Evolutionary conservation across 2,113 vertebrate genomes (phyloP), one percentile per base, ranked within the genome.

Genomic region (Corythoichthys haematopterus): DNA sequence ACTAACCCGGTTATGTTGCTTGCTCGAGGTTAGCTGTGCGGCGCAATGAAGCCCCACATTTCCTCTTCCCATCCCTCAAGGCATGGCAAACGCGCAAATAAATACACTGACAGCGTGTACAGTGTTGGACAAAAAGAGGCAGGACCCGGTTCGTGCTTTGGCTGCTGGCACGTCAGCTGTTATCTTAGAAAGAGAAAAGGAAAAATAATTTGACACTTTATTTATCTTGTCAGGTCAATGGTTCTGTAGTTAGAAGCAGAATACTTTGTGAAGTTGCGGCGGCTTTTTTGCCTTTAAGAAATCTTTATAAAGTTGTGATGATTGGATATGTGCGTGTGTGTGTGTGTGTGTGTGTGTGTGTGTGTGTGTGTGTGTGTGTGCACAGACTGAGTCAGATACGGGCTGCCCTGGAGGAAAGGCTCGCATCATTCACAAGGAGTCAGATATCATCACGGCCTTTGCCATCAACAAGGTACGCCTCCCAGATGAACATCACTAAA

Each of bases 371-470:
- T 57, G n/a, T 43, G 50, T 20, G 3, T 71, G 36, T 66, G 53
- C 75, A 33, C 87, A 99, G 97, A 92, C 93, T 20, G 96, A 96
- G 88, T 93, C 95, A 57, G 95, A 97, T 79, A 89, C 91, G 69
- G 93, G 93, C 68, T 91, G 90, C 80, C 92, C 94, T 12, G 95
- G 94, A 64, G 94, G 95, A 71, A 98, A 97, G 84, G 96, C 97
- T 58, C 94, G 96, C 82, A 92, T 99, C 80, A 96, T 99, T 87
- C 97, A 99, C 83, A 99, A 99, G 87, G 97, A 98, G 60, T 96
- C 97, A 2, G 97, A 99, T 88, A 97, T 98, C 91, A 97, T 99
- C 89, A 98, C 97, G 79, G 97, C 97, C 9, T 99, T 99, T 86
- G 92, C 96, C 63, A 93, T 99, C 85, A 99, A 99, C 84, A 96